Percentiles rank a stretch among this genome's conserved stretches.
Conservation (phyloP, 1,140 invertebrate species). For the Rhopalosiphum maidis region DNA sequence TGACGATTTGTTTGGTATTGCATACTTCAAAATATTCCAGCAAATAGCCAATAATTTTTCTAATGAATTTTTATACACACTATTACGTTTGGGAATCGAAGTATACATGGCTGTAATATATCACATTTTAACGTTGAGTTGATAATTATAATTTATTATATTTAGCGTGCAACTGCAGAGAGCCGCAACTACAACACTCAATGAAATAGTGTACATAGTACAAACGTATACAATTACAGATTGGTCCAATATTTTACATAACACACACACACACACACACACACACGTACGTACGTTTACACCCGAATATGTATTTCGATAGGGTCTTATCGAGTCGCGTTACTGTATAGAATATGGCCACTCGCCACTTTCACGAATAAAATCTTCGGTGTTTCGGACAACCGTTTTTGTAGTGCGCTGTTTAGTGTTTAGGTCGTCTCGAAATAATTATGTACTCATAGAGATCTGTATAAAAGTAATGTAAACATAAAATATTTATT, state of each 20-base stretch:
- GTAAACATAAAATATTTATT: slow-evolving; percentile 27
- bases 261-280: too few relatives aligned
- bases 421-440: background rate
- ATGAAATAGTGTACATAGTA: background rate
- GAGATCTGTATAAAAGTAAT: background rate
- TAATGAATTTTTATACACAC: background rate
- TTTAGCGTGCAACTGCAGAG: background rate
- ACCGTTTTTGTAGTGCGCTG: background rate
- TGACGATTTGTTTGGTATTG: background rate
- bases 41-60: background rate
- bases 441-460: background rate
- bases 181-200: background rate
- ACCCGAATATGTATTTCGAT: background rate
- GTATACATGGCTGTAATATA: background rate
- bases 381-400: background rate
- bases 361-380: background rate
- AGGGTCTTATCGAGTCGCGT: background rate
- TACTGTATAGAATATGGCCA: background rate
- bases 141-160: background rate
- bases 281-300: too few relatives aligned
- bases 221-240: background rate
- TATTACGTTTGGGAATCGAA: background rate
- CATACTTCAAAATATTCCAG: background rate
- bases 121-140: background rate
- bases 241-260: background rate